These are phyloP conservation scores for Drosophila bifasciata DNA, from an alignment of 1,140 invertebrate genomes.

Conservation along the genomic window DNA sequence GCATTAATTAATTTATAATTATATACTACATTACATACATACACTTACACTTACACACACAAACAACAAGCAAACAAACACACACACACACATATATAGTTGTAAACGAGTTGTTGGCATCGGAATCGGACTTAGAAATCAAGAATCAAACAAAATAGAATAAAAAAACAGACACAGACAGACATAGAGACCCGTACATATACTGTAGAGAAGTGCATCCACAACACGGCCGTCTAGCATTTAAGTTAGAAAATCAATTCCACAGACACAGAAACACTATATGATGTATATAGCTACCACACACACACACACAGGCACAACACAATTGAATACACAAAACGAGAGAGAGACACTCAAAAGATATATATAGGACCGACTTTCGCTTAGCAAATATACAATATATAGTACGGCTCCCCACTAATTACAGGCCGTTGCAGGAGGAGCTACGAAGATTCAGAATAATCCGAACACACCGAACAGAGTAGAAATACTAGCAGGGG, in stretches of 20 bases:
- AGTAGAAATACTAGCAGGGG: conserved; percentile 10
- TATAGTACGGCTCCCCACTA: conserved; percentile 42
- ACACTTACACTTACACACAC: conserved; percentile 17
- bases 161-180: too few species aligned
- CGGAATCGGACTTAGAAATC: conserved; percentile 3
- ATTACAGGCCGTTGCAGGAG: conserved; percentile 30
- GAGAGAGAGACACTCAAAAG: conserved; percentile 7
- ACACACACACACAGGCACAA: conserved; percentile 18
- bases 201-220: too few species aligned
- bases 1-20: conserved; percentile 81
- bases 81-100: conserved; percentile 30
- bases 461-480: conserved; percentile 21
- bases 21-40: conserved; percentile 51
- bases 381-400: conserved; percentile 62
- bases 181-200: too few species aligned
- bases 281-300: conserved; percentile 64
- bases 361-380: conserved; percentile 66
- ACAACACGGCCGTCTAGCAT: conserved; percentile 59
- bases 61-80: conserved; percentile 17
- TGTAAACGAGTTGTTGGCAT: conserved; percentile 37
- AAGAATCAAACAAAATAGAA: not conserved
- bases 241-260: conserved; percentile 76
- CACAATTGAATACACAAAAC: conserved; percentile 15
- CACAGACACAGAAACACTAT: conserved; percentile 34
- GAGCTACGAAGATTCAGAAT: conserved; percentile 39